phyloP scores from a whole-genome alignment of 2,113 vertebrate species.

The Scophthalmus maximus region DNA sequence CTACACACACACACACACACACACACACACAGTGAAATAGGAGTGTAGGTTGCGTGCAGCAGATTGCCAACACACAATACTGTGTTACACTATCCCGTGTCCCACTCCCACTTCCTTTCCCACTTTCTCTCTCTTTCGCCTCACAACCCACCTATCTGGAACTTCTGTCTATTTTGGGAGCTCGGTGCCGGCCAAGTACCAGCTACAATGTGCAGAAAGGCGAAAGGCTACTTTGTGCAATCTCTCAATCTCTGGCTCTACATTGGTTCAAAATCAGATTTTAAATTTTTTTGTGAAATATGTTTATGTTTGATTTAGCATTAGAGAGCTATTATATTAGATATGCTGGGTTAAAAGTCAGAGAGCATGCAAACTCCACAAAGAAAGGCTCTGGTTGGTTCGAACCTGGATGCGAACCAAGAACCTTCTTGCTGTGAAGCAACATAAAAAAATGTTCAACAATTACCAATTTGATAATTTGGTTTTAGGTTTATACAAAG shows the following conservation, averaged over 20 bases:
- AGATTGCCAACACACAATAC: constrained; percentile 58
- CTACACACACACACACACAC: not conserved
- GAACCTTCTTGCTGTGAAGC: too few species aligned
- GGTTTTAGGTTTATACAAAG: too few species aligned
- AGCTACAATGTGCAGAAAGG: constrained; percentile 69
- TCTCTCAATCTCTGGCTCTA: constrained; percentile 16
- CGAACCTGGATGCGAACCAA: too few species aligned
- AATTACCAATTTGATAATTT: too few species aligned
- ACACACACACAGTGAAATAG: constrained; percentile 21
- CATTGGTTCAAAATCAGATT: not conserved
- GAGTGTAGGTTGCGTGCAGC: constrained; percentile 23
- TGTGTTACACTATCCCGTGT: constrained; percentile 44
- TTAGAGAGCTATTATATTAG: too few species aligned
- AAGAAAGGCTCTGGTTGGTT: too few species aligned
- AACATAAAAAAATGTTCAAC: too few species aligned
- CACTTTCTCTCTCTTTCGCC: constrained; percentile 48
- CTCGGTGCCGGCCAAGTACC: constrained; percentile 54
- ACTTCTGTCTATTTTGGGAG: constrained; percentile 69
- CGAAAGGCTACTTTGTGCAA: constrained; percentile 41
- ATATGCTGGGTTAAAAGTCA: too few species aligned
- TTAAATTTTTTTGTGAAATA: constrained; percentile 11
- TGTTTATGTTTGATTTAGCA: too few species aligned
- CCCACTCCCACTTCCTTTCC: constrained; percentile 46
- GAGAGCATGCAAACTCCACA: too few species aligned
- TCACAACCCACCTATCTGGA: constrained; percentile 70